Evolutionary conservation across 2,888 invertebrate genomes (phyloP).

Genomic region (Oegoconia quadripuncta): DNA sequence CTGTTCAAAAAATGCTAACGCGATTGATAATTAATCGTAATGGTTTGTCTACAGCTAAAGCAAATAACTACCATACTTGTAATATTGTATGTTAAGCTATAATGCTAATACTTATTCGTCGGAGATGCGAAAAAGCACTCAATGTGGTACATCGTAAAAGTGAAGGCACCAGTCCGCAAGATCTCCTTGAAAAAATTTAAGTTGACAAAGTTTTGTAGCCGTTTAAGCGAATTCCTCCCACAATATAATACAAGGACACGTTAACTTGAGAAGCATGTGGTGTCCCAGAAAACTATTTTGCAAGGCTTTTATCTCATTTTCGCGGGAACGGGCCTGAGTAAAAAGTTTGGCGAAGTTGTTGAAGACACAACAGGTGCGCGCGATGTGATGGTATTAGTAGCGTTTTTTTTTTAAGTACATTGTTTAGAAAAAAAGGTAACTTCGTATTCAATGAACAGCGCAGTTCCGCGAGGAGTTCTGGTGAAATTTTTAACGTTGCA

Average conservation of each 20-base stretch:
- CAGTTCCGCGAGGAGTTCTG: conserved; percentile 27
- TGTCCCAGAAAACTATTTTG: conserved; percentile 72
- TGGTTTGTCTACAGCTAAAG: too few relatives aligned
- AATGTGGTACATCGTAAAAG: too few relatives aligned
- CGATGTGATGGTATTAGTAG: conserved; percentile 55
- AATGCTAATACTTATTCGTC: too few relatives aligned
- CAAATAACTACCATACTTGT: too few relatives aligned
- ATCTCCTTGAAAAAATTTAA: conserved; percentile 24
- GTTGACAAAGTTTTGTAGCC: conserved; percentile 25
- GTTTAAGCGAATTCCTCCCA: conserved; percentile 40
- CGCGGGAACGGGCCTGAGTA: conserved; percentile 55
- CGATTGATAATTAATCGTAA: too few relatives aligned
- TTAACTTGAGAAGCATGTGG: conserved; percentile 68
- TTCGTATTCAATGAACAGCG: conserved; percentile 35
- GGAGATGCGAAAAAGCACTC: too few relatives aligned
- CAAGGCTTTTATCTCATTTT: conserved; percentile 75
- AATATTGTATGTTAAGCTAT: too few relatives aligned
- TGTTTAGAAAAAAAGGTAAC: conserved; percentile 33
- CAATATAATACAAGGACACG: conserved; percentile 43
- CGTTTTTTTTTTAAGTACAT: conserved; percentile 40
- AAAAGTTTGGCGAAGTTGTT: conserved; percentile 66
- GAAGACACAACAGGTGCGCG: conserved; percentile 71
- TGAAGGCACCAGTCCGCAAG: conserved; percentile 3
- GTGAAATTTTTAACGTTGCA: conserved; percentile 20
- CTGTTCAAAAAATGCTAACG: too few relatives aligned